These are phyloP conservation scores for Meteorus cinctellus DNA, from an alignment of 2,888 invertebrate species.

Conservation along the genomic window DNA sequence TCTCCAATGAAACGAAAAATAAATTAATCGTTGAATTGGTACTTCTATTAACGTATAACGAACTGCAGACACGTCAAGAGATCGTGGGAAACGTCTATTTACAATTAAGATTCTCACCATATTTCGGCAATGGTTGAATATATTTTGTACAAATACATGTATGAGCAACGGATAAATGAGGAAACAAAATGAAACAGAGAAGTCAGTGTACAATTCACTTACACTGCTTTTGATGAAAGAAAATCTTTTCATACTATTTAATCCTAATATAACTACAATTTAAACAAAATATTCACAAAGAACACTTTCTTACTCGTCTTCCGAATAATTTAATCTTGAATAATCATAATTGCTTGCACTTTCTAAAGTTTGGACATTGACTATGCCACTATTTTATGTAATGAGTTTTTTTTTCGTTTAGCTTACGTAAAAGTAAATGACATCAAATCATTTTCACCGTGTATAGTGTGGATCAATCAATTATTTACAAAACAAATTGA, in stretches of 20 bases:
- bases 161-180: slow-evolving; percentile 41
- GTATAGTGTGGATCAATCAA: slow-evolving; percentile 42
- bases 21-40: background rate
- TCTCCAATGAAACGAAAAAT: background rate
- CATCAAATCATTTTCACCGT: background rate
- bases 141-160: slow-evolving; percentile 47
- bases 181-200: background rate
- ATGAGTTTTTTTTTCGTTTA: slow-evolving; percentile 1
- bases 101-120: slow-evolving; percentile 4
- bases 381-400: background rate
- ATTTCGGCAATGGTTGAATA: slow-evolving; percentile 32
- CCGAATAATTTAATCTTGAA: slow-evolving; percentile 8
- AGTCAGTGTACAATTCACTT: background rate
- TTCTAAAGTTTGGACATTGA: background rate
- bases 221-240: slow-evolving; percentile 8
- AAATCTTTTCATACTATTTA: slow-evolving; percentile 18
- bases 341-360: background rate
- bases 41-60: background rate
- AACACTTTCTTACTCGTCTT: slow-evolving; percentile 30
- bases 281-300: slow-evolving; percentile 1
- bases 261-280: background rate
- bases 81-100: slow-evolving; percentile 1
- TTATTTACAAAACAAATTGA: slow-evolving; percentile 47
- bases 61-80: background rate
- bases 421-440: slow-evolving; percentile 21